Conservation (phyloP, 2,113 vertebrate species). For the Ia io region DNA sequence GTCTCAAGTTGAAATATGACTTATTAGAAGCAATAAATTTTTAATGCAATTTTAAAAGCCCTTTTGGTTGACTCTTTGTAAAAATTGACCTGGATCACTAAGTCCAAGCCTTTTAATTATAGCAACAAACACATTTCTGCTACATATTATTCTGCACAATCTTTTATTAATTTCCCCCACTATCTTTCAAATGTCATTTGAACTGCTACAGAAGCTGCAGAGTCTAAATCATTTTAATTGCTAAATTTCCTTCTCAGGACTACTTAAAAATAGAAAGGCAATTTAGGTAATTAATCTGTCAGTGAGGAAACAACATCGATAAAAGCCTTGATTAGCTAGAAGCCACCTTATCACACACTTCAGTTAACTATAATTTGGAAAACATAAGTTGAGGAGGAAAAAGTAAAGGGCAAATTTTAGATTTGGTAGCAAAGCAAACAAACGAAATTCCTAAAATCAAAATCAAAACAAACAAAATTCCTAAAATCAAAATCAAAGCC, state of each 20-base stretch:
- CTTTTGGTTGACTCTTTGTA: slow-evolving; percentile 35
- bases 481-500: neutral
- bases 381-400: slow-evolving; percentile 33
- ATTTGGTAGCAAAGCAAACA: slow-evolving; percentile 37
- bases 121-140: slow-evolving; percentile 61
- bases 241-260: slow-evolving; percentile 71
- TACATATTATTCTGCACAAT: slow-evolving; percentile 51
- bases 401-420: neutral
- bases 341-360: slow-evolving; percentile 50
- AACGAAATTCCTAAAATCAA: neutral
- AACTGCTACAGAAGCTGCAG: slow-evolving; percentile 50
- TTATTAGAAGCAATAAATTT: slow-evolving; percentile 55
- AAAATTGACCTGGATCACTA: slow-evolving; percentile 53
- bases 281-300: slow-evolving; percentile 76
- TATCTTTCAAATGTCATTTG: slow-evolving; percentile 70
- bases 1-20: slow-evolving; percentile 45
- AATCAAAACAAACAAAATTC: neutral
- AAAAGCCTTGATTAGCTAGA: slow-evolving; percentile 66
- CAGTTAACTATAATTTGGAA: slow-evolving; percentile 51
- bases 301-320: slow-evolving; percentile 67
- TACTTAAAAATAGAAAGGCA: slow-evolving; percentile 75
- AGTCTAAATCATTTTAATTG: slow-evolving; percentile 75
- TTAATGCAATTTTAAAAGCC: slow-evolving; percentile 54
- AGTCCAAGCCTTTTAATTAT: slow-evolving; percentile 59
- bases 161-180: slow-evolving; percentile 65